phyloP scores from a whole-genome alignment of 2,113 vertebrate species.

The Rhinoptilus africanus region DNA sequence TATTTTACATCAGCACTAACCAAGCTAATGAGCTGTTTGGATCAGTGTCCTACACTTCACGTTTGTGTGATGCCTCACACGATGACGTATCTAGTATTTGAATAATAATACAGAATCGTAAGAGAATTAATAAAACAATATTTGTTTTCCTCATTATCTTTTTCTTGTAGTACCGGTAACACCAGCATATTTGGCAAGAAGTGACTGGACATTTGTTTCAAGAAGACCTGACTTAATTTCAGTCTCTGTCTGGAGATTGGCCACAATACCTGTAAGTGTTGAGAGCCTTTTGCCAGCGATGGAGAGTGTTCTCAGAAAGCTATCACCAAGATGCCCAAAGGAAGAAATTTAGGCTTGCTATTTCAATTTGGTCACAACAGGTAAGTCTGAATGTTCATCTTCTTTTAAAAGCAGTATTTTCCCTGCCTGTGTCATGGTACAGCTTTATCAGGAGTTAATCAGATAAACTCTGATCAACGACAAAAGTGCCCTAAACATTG shows the following conservation, averaged over 20 bases:
- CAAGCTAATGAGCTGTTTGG: neutral
- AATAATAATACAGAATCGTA: neutral
- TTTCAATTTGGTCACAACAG: neutral
- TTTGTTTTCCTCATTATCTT: neutral
- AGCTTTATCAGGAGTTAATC: neutral
- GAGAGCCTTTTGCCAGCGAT: neutral
- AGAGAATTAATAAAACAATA: neutral
- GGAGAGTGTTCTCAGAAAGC: neutral
- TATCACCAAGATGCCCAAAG: neutral
- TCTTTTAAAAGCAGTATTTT: neutral
- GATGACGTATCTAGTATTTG: fast-evolving
- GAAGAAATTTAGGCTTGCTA: neutral
- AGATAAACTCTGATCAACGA: neutral
- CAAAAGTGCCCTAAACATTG: neutral
- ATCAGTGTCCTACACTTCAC: neutral
- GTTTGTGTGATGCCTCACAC: neutral
- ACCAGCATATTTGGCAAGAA: neutral
- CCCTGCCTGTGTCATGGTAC: neutral
- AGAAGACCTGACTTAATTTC: neutral
- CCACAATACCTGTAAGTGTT: neutral
- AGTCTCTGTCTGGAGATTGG: neutral
- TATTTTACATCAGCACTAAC: neutral
- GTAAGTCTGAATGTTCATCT: neutral
- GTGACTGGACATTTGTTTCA: neutral
- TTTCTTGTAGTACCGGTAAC: neutral